Evolutionary conservation across 2,113 vertebrate species (phyloP), one percentile per base, ranked within the genome.

Genomic region (Oxygymnocypris stewartii): DNA sequence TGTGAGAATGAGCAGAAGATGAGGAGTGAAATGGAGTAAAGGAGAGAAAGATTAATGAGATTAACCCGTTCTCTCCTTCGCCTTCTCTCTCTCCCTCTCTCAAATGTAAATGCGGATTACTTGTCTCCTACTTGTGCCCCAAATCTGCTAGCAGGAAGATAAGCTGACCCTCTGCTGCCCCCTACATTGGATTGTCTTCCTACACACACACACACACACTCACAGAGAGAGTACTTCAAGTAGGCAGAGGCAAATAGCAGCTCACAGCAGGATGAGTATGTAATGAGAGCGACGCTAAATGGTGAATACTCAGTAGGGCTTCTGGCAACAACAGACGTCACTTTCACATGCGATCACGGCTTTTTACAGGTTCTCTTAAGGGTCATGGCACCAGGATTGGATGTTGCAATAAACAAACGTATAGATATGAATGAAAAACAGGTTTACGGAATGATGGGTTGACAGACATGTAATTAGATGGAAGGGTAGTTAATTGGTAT

Each of bases 41-140:
- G 25, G 57, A 35, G 23, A 71, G 47, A 76, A 61, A 14, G 69
- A 37, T 79, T 84, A 84, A 75, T 79, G 54, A 86, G 80, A 84
- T 83, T 85, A 79, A 84, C 44, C 67, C 57, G 59, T 84, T 71
- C 47, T 40, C 11, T 86, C 44, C 84, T 40, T 49, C 1, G n/a
- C 44, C 74, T 69, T 79, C 59, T 40, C 35, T 69, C 25, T 57
- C 42, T 76, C 6, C 14, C 23, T 42, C 71, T 81, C 59, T 82
- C 28, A 80, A 51, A 79, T 35, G 74, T 67, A 79, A 79, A 86
- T 37, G 40, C 44, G n/a, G 79, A 88, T 83, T 85, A 78, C 59
- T 31, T 57, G 35, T 82, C 65, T 87, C 61, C 28, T 84, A 8
- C 69, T 84, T 67, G 76, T 54, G 69, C 77, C 67, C 25, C 47